phyloP scores from a whole-genome alignment of 2,888 invertebrate species.

The Lordiphosa fenestrarum region DNA sequence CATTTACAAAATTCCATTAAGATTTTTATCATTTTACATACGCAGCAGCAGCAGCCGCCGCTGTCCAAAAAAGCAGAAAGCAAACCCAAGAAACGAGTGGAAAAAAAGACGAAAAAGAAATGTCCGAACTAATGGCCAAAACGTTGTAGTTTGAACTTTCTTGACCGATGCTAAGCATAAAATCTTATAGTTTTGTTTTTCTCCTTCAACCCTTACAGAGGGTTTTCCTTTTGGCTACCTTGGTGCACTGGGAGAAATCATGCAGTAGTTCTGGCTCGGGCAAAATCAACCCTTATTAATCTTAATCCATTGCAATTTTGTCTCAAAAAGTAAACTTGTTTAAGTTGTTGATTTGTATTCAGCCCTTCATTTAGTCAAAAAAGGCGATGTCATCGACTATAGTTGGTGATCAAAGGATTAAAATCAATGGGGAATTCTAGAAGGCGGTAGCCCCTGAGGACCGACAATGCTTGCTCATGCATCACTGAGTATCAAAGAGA shows the following conservation, averaged over 20 bases:
- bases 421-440: too few relatives aligned
- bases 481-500: too few relatives aligned
- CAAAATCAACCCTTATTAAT: too few relatives aligned
- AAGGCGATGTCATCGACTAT: too few relatives aligned
- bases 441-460: too few relatives aligned
- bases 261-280: too few relatives aligned
- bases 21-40: constrained; percentile 69
- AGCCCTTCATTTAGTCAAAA: too few relatives aligned
- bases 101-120: constrained; percentile 14
- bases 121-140: constrained; percentile 51
- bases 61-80: constrained; percentile 16
- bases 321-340: too few relatives aligned
- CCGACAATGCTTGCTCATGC: too few relatives aligned
- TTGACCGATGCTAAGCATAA: constrained; percentile 63
- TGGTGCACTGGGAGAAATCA: background rate
- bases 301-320: too few relatives aligned
- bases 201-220: constrained; percentile 40
- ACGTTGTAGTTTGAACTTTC: constrained; percentile 56
- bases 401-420: too few relatives aligned
- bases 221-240: constrained; percentile 10
- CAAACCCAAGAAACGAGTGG: constrained; percentile 10
- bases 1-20: constrained; percentile 66
- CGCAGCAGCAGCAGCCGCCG: constrained; percentile 28
- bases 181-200: constrained; percentile 66
- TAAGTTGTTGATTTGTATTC: too few relatives aligned